phyloP scores from a whole-genome alignment of 2,888 invertebrate genomes.

The Phortica okadai region DNA sequence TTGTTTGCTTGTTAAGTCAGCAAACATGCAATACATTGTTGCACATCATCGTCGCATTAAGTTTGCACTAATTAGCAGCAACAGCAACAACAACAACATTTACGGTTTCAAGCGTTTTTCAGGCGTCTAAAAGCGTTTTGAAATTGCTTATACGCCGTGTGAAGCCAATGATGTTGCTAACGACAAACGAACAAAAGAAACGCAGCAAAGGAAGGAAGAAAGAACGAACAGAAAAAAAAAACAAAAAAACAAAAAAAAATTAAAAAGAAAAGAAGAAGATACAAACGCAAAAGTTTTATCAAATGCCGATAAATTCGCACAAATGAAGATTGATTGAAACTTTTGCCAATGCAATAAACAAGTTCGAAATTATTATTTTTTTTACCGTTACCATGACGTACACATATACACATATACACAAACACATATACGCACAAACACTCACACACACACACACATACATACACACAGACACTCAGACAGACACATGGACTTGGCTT shows the following conservation, averaged over 20 bases:
- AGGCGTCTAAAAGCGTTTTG: background rate
- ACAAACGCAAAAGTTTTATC: background rate
- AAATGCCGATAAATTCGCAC: background rate
- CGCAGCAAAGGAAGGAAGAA: too few relatives aligned
- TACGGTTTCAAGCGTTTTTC: background rate
- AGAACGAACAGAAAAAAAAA: too few relatives aligned
- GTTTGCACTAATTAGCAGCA: background rate
- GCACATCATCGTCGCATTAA: background rate
- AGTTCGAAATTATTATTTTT: background rate
- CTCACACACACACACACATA: too few relatives aligned
- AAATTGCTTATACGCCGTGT: too few relatives aligned
- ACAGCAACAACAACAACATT: background rate
- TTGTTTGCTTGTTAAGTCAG: background rate
- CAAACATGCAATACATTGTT: background rate
- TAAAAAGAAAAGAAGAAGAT: background rate
- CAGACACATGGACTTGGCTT: too few relatives aligned
- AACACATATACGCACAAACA: too few relatives aligned
- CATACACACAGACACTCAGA: too few relatives aligned
- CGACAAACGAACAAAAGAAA: too few relatives aligned
- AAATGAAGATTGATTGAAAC: background rate
- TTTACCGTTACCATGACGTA: background rate
- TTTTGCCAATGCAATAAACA: background rate
- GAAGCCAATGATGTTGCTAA: too few relatives aligned
- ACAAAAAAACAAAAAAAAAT: background rate
- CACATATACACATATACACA: background rate